Base-by-base conservation (phyloP, 2,888 invertebrate species). In the Ferdinandea cuprea region DNA sequence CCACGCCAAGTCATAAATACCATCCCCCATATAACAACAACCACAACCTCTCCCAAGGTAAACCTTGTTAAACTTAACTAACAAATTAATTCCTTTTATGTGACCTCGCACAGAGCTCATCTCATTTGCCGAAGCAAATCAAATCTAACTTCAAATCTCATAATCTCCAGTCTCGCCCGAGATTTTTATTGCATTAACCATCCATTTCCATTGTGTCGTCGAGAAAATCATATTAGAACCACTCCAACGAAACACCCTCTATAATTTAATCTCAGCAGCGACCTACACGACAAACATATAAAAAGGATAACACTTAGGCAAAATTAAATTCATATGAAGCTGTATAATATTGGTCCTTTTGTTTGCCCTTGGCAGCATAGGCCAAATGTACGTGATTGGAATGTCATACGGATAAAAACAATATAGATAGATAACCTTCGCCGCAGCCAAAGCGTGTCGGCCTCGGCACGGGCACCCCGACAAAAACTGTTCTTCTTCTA, bases 251-350 rank as follows among this genome's bases (percentile, higher is more conserved):
- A 44, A 9, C 50, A 21, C n/a, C 37, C 25, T 13, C 50, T 15
- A 21, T 76, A 52, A 76, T 80, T 52, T 52, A 76, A 80, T 80
- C 76, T 58, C 44, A 13, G 63, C 52, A n/a, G 63, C 32, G n/a
- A 44, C 80, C 21, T 63, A 69, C 69, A 59, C 52, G 65, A 71
- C 56, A 50, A 40, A 66, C n/a, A n/a, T 65, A 48, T 66, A 74
- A 74, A 44, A 66, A 66, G 74, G 74, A 80, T 80, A 76, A 59
- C 58, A 80, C 80, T 74, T 80, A 52, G 69, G 69, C 52, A 80
- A 76, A 76, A 71, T 76, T 52, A 46, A 71, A 71, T 80, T 69
- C 66, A 63, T 65, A 65, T 37, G n/a, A 7, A 32, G 32, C 52
- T 13, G 21, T 17, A 17, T 9, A 15, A 56, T 63, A 65, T 58